Evolutionary conservation across 2,888 invertebrate genomes (phyloP).

Genomic region (Pyralis farinalis): DNA sequence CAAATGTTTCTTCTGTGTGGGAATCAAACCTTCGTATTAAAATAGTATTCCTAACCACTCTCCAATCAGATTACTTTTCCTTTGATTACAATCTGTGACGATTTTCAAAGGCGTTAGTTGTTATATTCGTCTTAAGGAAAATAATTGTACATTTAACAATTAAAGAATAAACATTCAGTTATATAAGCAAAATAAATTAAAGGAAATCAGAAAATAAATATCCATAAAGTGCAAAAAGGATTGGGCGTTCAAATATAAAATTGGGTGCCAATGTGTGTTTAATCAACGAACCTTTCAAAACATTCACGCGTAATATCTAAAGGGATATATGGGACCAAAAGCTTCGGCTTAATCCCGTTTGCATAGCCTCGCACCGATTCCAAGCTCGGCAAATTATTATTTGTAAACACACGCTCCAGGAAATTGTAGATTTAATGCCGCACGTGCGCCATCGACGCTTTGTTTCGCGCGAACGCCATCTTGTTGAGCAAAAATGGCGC

Average conservation of each 20-base stretch:
- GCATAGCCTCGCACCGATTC: slow-evolving; percentile 33
- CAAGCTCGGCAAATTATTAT: slow-evolving; percentile 46
- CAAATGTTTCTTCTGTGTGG: too few species aligned
- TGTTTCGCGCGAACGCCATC: slow-evolving; percentile 41
- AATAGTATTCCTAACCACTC: too few species aligned
- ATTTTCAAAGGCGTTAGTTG: too few species aligned
- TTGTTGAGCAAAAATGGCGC: slow-evolving; percentile 33
- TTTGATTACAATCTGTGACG: too few species aligned
- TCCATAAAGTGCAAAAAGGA: too few species aligned
- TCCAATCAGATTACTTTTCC: too few species aligned
- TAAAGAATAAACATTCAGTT: too few species aligned
- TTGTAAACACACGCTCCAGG: slow-evolving; percentile 48
- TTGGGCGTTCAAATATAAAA: not conserved
- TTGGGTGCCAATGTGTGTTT: slow-evolving; percentile 12
- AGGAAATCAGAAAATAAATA: too few species aligned
- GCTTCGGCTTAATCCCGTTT: slow-evolving; percentile 38
- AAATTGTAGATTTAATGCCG: slow-evolving; percentile 39
- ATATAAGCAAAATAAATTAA: too few species aligned
- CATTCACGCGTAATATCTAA: slow-evolving; percentile 25
- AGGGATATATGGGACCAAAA: slow-evolving; percentile 26
- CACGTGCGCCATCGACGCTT: slow-evolving; percentile 38
- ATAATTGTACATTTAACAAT: too few species aligned
- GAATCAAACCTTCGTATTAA: too few species aligned
- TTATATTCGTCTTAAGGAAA: too few species aligned
- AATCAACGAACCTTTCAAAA: slow-evolving; percentile 14